phyloP scores from a whole-genome alignment of 2,888 invertebrate genomes.

The Drosophila melanosoma region DNA sequence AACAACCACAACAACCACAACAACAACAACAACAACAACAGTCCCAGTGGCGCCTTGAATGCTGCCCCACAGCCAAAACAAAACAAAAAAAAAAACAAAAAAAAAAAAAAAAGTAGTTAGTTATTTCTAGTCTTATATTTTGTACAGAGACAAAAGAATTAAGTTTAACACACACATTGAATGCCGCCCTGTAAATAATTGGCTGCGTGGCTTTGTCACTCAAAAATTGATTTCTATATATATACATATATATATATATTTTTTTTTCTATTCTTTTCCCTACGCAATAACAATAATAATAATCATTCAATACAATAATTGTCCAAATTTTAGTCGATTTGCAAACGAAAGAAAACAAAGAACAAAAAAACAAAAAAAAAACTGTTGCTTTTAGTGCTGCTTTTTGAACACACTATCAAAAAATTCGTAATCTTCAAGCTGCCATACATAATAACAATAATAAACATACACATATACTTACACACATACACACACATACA shows the following conservation, averaged over 20 bases:
- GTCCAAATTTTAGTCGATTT: conserved; percentile 16
- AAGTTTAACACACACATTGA: conserved; percentile 19
- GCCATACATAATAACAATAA: conserved; percentile 64
- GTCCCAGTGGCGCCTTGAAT: conserved; percentile 37
- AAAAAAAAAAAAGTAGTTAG: conserved; percentile 52
- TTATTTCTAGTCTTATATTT: conserved; percentile 75
- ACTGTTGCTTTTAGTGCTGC: conserved; percentile 45
- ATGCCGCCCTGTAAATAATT: conserved; percentile 73
- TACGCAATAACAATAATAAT: conserved; percentile 1
- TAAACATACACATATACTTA: conserved; percentile 26
- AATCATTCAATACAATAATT: background rate
- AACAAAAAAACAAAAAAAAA: conserved; percentile 5
- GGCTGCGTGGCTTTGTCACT: conserved; percentile 78
- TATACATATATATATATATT: background rate
- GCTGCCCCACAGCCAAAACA: conserved; percentile 2
- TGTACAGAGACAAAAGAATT: conserved; percentile 41
- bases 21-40: conserved; percentile 9
- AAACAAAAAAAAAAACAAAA: background rate
- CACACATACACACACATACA: conserved; percentile 15
- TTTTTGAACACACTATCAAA: conserved; percentile 33
- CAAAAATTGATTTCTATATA: background rate
- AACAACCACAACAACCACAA: conserved; percentile 20
- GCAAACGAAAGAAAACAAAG: background rate
- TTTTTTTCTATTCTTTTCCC: background rate
- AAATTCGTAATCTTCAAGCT: conserved; percentile 74